A percentile compares a stretch with the other conserved stretches of the same genome.
Conservation (phyloP, 2,888 invertebrate species). For the Augiades crinisus region DNA sequence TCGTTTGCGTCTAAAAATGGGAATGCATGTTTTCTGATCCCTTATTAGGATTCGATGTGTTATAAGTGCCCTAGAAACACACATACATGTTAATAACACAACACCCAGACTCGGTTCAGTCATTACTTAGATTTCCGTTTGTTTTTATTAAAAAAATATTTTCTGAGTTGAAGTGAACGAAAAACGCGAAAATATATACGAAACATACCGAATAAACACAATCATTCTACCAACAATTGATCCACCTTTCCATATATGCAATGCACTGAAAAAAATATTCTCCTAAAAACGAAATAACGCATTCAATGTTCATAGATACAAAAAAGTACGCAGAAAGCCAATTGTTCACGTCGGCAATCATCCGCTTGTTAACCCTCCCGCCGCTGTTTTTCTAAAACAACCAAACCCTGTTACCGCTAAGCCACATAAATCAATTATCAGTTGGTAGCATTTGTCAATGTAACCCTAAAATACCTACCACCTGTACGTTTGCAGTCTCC, state of each 20-base stretch:
- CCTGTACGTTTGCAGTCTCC: conserved; percentile 53
- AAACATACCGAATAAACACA: background rate
- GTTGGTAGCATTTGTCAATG: conserved; percentile 47
- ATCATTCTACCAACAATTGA: background rate
- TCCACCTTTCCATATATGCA: background rate
- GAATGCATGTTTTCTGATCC: no score
- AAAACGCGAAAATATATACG: no score
- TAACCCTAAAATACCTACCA: conserved; percentile 50
- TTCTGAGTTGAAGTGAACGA: no score
- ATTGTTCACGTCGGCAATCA: conserved; percentile 11
- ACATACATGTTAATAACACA: no score
- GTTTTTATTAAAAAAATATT: no score
- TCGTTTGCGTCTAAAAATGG: no score
- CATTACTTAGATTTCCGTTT: no score
- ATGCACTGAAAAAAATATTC: background rate
- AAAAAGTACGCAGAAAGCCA: background rate
- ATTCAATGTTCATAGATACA: background rate
- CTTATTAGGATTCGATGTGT: no score
- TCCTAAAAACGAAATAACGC: background rate
- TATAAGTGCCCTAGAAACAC: no score
- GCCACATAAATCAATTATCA: conserved; percentile 64
- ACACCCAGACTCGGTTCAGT: no score
- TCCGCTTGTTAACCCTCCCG: conserved; percentile 30
- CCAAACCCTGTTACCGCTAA: conserved; percentile 42
- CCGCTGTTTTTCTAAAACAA: conserved; percentile 36